Evolutionary conservation across 1,140 invertebrate genomes (phyloP), one percentile per base, ranked within the genome.

Genomic region (Pseudobourletiella spinata): DNA sequence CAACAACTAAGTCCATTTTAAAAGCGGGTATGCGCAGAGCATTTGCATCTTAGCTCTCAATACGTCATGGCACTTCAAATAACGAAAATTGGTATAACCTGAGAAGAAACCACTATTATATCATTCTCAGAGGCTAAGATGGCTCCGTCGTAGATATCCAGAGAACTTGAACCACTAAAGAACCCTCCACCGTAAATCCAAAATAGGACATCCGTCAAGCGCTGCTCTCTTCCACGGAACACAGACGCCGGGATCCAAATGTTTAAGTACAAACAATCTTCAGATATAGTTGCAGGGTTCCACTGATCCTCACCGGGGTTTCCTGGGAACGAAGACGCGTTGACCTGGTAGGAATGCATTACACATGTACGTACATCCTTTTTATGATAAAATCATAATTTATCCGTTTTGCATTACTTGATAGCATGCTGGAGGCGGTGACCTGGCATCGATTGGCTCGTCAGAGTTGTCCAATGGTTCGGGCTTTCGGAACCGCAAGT

Each of bases 191-290:
- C 61, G 73, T 93, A 94, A 59, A 95, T 89, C 91, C 91, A 95
- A 25, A 95, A 84, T 52, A 95, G 76, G 8, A 68, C 59, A 22
- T 46, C 76, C 77, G 68, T 39, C 15, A 55, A 22, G 43, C 61
- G 29, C 28, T 39, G 3, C 16, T 54, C 54, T 25, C 35, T 52
- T 1, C 25, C n/a, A 30, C 54, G 15, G 55, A 61, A 63, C 26
- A 57, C 42, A 71, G 83, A 82, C 65, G 87, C 85, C 1, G 91
- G 90, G 20, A 91, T 88, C 89, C 89, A 95, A 48, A 96, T 82
- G 73, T 94, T 95, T 66, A 96, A 78, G 74, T 94, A 95, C 0
- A 96, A 77, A 73, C 92, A 96, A 74, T 96, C 92, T 78, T 96
- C 92, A 6, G 88, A 90, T 56, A 92, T 83, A 1, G 89, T 92